A percentile compares a stretch with the other conserved stretches of the same genome.
phyloP scores from a whole-genome alignment of 2,888 invertebrate species.

The Temnothorax rugatulus region DNA sequence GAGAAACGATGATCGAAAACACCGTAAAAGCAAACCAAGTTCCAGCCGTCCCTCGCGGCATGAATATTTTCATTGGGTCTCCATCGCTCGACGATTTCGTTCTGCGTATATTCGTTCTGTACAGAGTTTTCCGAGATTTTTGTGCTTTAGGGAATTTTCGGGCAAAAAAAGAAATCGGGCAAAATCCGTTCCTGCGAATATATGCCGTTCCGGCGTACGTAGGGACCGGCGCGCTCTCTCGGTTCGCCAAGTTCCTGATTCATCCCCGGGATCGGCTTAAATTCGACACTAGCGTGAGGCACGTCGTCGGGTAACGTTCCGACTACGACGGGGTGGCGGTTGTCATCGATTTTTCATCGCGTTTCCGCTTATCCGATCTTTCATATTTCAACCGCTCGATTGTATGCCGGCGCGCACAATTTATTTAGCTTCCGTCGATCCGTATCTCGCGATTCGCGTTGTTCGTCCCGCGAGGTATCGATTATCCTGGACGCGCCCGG shows the following conservation, averaged over 20 bases:
- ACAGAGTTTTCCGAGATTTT: background rate
- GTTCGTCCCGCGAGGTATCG: slow-evolving; percentile 41
- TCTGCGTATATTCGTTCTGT: background rate
- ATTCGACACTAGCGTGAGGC: slow-evolving; percentile 5
- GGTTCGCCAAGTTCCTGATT: background rate
- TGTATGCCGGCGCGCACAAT: slow-evolving; percentile 37
- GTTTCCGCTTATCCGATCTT: slow-evolving; percentile 53
- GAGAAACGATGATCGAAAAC: slow-evolving; percentile 33
- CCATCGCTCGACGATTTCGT: background rate
- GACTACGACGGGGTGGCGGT: background rate
- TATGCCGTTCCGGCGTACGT: background rate
- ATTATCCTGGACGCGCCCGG: slow-evolving; percentile 18
- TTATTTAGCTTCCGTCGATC: slow-evolving; percentile 51
- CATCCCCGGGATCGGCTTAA: slow-evolving; percentile 1
- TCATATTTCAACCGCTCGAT: slow-evolving; percentile 47
- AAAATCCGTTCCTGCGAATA: background rate
- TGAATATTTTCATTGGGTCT: slow-evolving; percentile 38
- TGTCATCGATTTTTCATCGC: slow-evolving; percentile 54
- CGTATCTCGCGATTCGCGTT: slow-evolving; percentile 45
- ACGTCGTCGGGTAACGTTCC: background rate
- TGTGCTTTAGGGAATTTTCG: background rate
- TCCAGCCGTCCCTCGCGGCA: slow-evolving; percentile 23
- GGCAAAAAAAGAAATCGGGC: background rate
- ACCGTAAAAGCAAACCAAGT: slow-evolving; percentile 4
- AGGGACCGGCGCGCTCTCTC: background rate